Base-by-base conservation (phyloP, 2,113 vertebrate species). In the Leptobrachium leishanense region DNA sequence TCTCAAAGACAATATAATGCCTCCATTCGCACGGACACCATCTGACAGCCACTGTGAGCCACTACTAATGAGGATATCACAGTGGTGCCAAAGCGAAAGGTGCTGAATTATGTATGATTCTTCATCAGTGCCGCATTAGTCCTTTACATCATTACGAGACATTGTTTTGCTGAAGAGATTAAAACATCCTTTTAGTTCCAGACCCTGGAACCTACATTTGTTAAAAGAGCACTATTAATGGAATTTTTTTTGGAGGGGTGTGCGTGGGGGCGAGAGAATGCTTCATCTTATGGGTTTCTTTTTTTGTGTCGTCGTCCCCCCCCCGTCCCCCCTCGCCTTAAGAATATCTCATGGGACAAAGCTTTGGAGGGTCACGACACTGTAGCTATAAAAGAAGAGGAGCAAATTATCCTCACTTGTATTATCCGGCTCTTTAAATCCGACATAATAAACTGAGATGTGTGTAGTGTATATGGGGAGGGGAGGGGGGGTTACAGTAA, bases 41-140 rank as follows among this genome's bases (percentile, higher is more conserved):
- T 99, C 98, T 98, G 98, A 99, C 97, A 98, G 94, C 93, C 96
- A 97, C 95, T 95, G 94, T 96, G 96, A 95, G 96, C 96, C 95
- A 93, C 95, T 93, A 91, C 95, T 99, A 99, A 99, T 99, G 98
- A 99, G 97, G 96, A 97, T 97, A 98, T 98, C 96, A 96, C 96
- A 96, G 94, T 94, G 93, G 95, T 97, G 98, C 96, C 96, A 98
- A 31, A 98, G 96, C 93, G 95, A 98, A 97, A 98, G 97, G 96
- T 98, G 96, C 96, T 99, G 98, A 98, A 99, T 99, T 98, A 99
- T 99, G 97, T 96, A 99, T 99, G 98, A 99, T 96, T 97, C 95
- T 97, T 98, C 98, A 98, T 98, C 96, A 98, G 96, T 94, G 90
- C 95, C 88, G 96, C 95, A 95, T 92, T 94, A 95, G 96, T 95